Conservation (phyloP, 2,888 invertebrate genomes). For the Monopis laevigella region DNA sequence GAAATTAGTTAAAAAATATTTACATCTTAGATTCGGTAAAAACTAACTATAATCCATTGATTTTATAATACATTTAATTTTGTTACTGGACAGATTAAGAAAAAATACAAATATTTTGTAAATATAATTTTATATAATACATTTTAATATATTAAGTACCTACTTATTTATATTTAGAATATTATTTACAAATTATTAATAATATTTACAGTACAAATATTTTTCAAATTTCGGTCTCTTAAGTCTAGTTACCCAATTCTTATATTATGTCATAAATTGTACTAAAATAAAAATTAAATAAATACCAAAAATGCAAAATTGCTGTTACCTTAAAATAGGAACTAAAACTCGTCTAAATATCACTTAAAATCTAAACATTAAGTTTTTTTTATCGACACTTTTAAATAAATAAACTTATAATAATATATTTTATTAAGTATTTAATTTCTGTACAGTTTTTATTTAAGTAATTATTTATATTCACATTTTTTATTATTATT, state of each 20-base stretch:
- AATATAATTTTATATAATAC: too few species aligned
- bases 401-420: conserved; percentile 6
- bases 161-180: too few species aligned
- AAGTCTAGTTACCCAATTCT: conserved; percentile 19
- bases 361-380: neutral
- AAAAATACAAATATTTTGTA: too few species aligned
- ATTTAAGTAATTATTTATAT: too few species aligned
- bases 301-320: conserved; percentile 44
- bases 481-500: too few species aligned
- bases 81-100: too few species aligned
- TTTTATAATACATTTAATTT: too few species aligned
- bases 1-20: too few species aligned
- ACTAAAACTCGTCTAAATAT: conserved; percentile 33
- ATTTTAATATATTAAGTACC: too few species aligned
- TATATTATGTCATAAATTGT: conserved; percentile 24
- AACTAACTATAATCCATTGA: too few species aligned
- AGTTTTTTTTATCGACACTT: too few species aligned
- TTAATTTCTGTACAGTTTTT: neutral
- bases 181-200: conserved; percentile 11
- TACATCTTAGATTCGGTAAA: too few species aligned
- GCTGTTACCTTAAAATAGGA: conserved; percentile 58
- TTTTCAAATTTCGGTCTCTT: neutral
- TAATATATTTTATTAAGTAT: neutral
- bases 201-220: conserved; percentile 14
- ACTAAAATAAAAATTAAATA: conserved; percentile 26